These are phyloP conservation scores for Eudasyphora cyanicolor DNA, from an alignment of 2,888 invertebrate species.

Conservation along the genomic window DNA sequence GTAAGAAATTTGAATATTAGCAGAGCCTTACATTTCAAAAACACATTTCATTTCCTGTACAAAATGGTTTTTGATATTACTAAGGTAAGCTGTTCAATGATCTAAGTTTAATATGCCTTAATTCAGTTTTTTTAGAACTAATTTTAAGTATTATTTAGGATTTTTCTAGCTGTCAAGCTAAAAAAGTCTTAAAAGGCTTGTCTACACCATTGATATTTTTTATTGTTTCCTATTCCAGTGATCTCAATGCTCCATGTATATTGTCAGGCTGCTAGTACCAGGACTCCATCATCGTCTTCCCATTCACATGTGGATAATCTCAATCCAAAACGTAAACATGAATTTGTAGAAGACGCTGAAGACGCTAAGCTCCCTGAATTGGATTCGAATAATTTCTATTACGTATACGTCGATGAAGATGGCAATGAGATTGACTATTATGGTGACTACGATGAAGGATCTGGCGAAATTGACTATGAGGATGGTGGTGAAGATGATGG, in stretches of 20 bases:
- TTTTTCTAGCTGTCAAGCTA: too few species aligned
- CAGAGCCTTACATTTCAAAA: too few species aligned
- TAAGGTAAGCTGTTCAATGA: too few species aligned
- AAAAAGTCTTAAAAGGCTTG: too few species aligned
- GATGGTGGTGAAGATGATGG: neutral
- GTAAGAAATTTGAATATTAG: too few species aligned
- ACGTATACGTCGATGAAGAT: neutral
- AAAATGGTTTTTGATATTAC: too few species aligned
- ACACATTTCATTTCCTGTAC: too few species aligned
- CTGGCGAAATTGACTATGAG: neutral
- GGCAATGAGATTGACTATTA: neutral
- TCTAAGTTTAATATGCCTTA: too few species aligned
- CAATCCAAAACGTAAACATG: neutral
- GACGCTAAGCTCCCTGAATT: neutral
- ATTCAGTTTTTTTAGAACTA: too few species aligned
- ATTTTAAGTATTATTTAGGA: too few species aligned
- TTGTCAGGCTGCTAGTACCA: neutral
- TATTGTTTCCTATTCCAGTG: neutral
- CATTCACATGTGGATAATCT: neutral
- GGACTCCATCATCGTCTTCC: neutral
- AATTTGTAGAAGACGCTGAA: neutral
- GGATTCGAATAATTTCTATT: neutral
- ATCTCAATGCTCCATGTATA: neutral
- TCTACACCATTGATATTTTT: neutral
- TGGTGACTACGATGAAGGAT: neutral